Conservation (phyloP, 2,888 invertebrate species). For the Sycophila texana region DNA sequence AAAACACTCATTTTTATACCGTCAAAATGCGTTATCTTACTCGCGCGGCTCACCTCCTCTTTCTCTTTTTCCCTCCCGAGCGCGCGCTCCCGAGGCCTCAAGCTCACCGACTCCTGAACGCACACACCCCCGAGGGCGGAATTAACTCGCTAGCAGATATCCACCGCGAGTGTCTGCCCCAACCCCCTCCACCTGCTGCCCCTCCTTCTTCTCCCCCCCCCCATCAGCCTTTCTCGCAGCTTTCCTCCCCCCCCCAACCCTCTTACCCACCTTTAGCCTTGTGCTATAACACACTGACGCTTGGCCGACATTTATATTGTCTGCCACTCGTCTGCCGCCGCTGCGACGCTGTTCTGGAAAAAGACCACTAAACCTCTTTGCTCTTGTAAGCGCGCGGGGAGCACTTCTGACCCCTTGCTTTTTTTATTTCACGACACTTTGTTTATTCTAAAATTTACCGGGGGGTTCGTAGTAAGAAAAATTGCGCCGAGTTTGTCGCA, state of each 20-base stretch:
- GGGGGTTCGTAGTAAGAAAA: background rate
- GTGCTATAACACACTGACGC: conserved; percentile 22
- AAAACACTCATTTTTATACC: conserved; percentile 76
- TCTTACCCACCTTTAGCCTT: conserved; percentile 43
- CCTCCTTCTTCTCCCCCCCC: conserved; percentile 51
- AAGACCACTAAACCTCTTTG: conserved; percentile 15
- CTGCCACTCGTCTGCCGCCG: conserved; percentile 62
- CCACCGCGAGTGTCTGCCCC: conserved; percentile 36
- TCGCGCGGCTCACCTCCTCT: conserved; percentile 65
- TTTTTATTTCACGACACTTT: background rate
- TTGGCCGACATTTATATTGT: conserved; percentile 68
- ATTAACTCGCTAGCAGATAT: conserved; percentile 69
- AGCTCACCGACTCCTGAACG: conserved; percentile 46
- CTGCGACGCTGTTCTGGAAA: conserved; percentile 13
- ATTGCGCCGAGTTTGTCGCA: no score
- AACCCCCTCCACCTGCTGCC: conserved; percentile 45
- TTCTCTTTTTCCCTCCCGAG: conserved; percentile 51
- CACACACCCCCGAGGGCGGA: conserved; percentile 67
- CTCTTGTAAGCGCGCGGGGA: background rate
- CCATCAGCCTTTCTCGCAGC: conserved; percentile 2
- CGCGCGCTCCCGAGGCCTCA: conserved; percentile 40
- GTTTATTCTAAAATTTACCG: conserved; percentile 10
- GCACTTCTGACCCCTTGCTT: background rate
- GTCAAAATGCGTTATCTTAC: conserved; percentile 76
- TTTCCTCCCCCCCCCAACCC: conserved; percentile 17